Conservation (phyloP, 2,113 vertebrate genomes). For the Collichthys lucidus region DNA sequence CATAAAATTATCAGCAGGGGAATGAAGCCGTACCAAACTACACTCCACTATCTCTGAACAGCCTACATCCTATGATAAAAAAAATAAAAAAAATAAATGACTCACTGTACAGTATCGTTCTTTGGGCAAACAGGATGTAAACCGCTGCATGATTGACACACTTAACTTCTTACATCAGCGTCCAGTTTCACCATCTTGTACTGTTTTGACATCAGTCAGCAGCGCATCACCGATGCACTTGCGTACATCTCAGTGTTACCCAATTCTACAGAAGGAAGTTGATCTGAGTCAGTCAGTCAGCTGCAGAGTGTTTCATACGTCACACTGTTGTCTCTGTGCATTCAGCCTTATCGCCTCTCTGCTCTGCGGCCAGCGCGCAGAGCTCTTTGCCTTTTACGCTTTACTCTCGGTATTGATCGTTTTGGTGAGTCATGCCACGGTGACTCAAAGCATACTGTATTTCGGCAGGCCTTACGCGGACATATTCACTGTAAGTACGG, state of each 20-base stretch:
- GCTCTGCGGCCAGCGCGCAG: constrained; percentile 7
- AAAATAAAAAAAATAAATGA: not conserved
- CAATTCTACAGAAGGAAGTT: constrained; percentile 71
- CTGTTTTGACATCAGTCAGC: constrained; percentile 67
- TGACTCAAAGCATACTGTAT: constrained; percentile 68
- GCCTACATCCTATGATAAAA: constrained; percentile 35
- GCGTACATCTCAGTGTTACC: constrained; percentile 57
- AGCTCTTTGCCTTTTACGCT: constrained; percentile 36
- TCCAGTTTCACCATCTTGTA: constrained; percentile 39
- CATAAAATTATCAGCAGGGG: constrained; percentile 65
- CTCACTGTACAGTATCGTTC: not conserved
- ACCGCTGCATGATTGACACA: constrained; percentile 13
- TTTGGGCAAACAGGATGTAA: not conserved
- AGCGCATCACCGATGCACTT: constrained; percentile 40
- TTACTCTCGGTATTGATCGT: constrained; percentile 74
- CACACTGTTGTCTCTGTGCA: constrained; percentile 66
- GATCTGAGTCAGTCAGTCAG: constrained; percentile 74
- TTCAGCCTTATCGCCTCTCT: constrained; percentile 60
- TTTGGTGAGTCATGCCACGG: constrained; percentile 68
- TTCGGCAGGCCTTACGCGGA: constrained; percentile 4
- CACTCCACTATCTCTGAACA: constrained; percentile 8
- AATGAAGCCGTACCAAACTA: constrained; percentile 37
- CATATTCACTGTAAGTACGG: constrained; percentile 17
- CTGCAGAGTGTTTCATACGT: constrained; percentile 66
- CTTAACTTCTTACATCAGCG: constrained; percentile 10